These are phyloP conservation scores for Andrena bicolor DNA, from an alignment of 2,888 invertebrate genomes.

Conservation along the genomic window DNA sequence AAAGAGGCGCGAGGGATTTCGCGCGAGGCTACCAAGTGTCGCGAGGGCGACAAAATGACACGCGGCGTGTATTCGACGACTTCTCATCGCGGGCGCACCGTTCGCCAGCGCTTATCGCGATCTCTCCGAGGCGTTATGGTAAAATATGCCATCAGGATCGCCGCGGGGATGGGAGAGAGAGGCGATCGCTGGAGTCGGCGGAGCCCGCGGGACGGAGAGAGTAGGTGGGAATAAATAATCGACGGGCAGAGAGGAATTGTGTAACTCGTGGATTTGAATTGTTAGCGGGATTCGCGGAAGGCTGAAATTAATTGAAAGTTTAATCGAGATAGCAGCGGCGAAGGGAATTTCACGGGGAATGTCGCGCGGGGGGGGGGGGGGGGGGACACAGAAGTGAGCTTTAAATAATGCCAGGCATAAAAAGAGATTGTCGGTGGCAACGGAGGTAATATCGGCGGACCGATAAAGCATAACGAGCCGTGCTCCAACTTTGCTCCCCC, in stretches of 20 bases:
- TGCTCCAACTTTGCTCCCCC: slow-evolving; percentile 53
- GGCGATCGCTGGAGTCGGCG: background rate
- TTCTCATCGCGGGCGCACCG: slow-evolving; percentile 10
- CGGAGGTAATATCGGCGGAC: slow-evolving; percentile 63
- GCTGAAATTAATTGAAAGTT: slow-evolving; percentile 26
- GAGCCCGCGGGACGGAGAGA: background rate
- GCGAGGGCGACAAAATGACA: background rate
- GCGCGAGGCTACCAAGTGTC: slow-evolving; percentile 8
- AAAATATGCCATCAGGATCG: slow-evolving; percentile 9
- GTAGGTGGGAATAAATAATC: background rate
- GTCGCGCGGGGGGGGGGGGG: slow-evolving; percentile 4
- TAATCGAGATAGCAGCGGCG: slow-evolving; percentile 36
- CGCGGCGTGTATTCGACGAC: background rate
- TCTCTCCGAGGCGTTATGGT: background rate
- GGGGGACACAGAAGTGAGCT: slow-evolving; percentile 19
- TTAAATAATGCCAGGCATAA: slow-evolving; percentile 46
- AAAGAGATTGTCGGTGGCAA: slow-evolving; percentile 36
- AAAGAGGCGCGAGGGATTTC: slow-evolving; percentile 8
- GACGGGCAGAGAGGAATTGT: background rate
- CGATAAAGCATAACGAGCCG: slow-evolving; percentile 73
- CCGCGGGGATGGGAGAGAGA: background rate
- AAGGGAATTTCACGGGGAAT: slow-evolving; percentile 25
- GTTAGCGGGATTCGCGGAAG: background rate
- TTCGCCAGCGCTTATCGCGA: slow-evolving; percentile 2
- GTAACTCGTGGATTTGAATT: background rate